Evolutionary conservation across 2,113 vertebrate genomes (phyloP).

Genomic region (Ammodytes marinus): DNA sequence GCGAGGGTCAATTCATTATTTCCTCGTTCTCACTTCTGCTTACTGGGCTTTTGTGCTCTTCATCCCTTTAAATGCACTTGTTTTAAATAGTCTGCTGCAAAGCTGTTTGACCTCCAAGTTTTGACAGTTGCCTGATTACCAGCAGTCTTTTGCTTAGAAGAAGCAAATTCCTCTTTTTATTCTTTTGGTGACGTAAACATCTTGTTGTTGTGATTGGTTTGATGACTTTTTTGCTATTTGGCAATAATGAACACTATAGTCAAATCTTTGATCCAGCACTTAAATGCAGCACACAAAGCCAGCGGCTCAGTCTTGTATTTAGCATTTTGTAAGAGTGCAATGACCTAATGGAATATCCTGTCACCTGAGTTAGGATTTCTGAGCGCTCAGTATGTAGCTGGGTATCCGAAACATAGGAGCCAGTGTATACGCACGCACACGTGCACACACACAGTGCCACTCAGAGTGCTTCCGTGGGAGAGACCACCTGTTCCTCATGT

Average conservation of each 20-base stretch:
- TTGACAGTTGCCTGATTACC: constrained; percentile 23
- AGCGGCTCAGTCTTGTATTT: not conserved
- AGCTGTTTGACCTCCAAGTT: constrained; percentile 28
- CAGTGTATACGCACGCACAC: constrained; percentile 1
- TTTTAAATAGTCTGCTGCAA: constrained; percentile 24
- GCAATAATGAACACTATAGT: not conserved
- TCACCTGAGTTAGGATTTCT: constrained; percentile 37
- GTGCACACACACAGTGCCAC: constrained; percentile 22
- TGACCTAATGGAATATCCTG: not conserved
- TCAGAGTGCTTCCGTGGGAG: constrained; percentile 19
- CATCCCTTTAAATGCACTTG: constrained; percentile 34
- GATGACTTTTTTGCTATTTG: not conserved
- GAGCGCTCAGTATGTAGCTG: constrained; percentile 25
- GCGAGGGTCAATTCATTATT: constrained; percentile 31
- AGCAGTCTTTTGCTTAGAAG: not conserved
- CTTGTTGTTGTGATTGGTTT: not conserved
- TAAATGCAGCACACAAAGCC: not conserved
- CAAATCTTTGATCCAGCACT: not conserved
- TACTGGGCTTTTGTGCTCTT: constrained; percentile 32
- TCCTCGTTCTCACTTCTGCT: constrained; percentile 21
- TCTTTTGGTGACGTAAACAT: not conserved
- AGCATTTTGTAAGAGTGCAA: not conserved
- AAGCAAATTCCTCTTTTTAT: not conserved
- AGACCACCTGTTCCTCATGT: constrained; percentile 59
- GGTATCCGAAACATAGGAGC: constrained; percentile 14